Base-by-base conservation (phyloP, 1,140 invertebrate species). In the Drosophila murphyi region DNA sequence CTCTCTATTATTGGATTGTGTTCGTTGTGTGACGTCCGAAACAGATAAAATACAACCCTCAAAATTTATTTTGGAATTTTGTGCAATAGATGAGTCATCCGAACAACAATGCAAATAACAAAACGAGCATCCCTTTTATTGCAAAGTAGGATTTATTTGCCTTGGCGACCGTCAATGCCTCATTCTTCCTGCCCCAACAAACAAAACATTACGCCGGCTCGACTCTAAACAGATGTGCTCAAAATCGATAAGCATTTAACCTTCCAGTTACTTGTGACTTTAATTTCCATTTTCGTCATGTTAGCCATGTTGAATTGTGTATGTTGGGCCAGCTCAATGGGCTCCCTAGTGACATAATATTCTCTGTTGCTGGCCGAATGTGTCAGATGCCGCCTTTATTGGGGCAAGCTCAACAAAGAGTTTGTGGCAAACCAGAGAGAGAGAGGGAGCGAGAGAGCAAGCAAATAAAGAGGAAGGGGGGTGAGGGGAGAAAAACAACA, bases 161-260 rank as follows among this genome's bases (percentile, higher is more conserved):
- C 12, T 52, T 56, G 29, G 61, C 52, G 43, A 55, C 51, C 48
- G 41, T 35, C 10, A 54, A 52, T 41, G 35, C 7, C 59, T 28
- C 37, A 52, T 48, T 29, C 54, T 72, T 70, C 72, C 83, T 87
- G 83, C 83, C 83, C 67, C 83, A 87, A 87, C 80, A 83, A 72
- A 77, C 55, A 55, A 74, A 31, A 57, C 47, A 41, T 87, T 87
- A 62, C 29, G 55, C 52, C 34, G 57, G 47, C 10, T 37, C 7
- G 10, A 0, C 39, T 43, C 10, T 65, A 72, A 63, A 56, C 31
- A 61, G 62, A 63, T 68, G 55, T 62, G 34, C 10, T 7, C 55
- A 88, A 86, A 87, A 89, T 87, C 83, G 76, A 87, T 87, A 87
- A 72, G 12, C 70, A 52, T 69, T 80, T 69, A 80, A 74, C 72